A percentile compares a stretch with the other conserved stretches of the same genome.
Conservation (phyloP, 2,888 invertebrate genomes). For the Trissonchulus latispiculum region DNA sequence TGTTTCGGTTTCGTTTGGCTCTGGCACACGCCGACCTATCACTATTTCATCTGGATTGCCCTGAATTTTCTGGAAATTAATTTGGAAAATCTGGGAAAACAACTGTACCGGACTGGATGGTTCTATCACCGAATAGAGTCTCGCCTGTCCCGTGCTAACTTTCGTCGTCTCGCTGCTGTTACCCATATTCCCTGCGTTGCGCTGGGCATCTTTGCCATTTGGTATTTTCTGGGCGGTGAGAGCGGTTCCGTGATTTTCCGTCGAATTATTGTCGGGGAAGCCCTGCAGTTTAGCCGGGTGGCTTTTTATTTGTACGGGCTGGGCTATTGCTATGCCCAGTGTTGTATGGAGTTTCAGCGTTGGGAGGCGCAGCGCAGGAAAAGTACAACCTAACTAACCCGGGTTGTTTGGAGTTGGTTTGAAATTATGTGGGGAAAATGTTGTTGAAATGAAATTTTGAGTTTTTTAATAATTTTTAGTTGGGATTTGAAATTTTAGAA, state of each 20-base stretch:
- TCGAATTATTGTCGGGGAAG: conserved; percentile 9
- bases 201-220: conserved; percentile 19
- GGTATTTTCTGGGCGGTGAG: conserved; percentile 19
- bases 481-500: too few species aligned
- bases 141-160: too few species aligned
- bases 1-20: conserved; percentile 21
- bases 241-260: conserved; percentile 14
- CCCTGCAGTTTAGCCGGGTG: not conserved
- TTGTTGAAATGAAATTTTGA: too few species aligned
- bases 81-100: conserved; percentile 5
- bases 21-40: conserved; percentile 15
- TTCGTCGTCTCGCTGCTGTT: not conserved
- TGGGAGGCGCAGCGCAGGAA: too few species aligned
- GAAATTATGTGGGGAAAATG: too few species aligned
- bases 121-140: not conserved
- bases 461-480: too few species aligned
- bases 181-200: conserved; percentile 20
- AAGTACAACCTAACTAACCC: too few species aligned
- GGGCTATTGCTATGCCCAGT: conserved; percentile 19
- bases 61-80: conserved; percentile 9
- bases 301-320: conserved; percentile 3
- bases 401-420: too few species aligned
- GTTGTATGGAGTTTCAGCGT: conserved; percentile 14
- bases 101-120: not conserved
- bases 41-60: not conserved